Base-by-base conservation (phyloP, 2,888 invertebrate genomes). In the Tolmerus cingulatus region DNA sequence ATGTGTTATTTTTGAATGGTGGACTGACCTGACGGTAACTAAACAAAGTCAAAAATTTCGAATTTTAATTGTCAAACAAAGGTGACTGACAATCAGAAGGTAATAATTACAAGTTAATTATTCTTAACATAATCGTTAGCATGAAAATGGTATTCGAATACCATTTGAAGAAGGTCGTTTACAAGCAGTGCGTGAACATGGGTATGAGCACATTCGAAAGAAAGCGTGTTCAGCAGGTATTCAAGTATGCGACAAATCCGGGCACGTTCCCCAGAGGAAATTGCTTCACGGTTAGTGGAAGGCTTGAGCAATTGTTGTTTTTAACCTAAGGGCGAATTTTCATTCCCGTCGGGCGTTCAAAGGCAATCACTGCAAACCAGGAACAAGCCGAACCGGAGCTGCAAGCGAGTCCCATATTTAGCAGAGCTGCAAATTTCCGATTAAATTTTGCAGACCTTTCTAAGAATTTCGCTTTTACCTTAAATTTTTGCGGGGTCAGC, bases 401-500 rank as follows among this genome's bases (percentile, higher is more conserved):
- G 27, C 19, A 19, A 23, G 1, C 23, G 3, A 66, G 66, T 3
- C 23, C 66, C 66, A 66, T 66, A 66, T 66, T 23, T 12, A 23
- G 66, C 12, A 66, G 66, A 27, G 66, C 51, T 7, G 51, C 51
- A 51, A n/a, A 51, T 51, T 51, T 51, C n/a, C 51, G 51, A 19
- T 66, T 14, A 66, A 23, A 66, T 12, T 66, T 66, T 66, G 66
- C 23, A 9, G 23, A 2, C 66, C 66, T 66, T 66, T 27, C 23
- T 40, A 43, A 78, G 40, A n/a, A 40, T 78, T 78, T 78, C 78
- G 78, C 43, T 78, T 43, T 78, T 78, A 78, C 40, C 43, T 23
- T 19, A 43, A 77, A 77, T 37, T 23, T 37, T 34, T 34, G 37
- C n/a, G 27, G 27, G 12, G 27, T 66, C 66, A 66, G 23, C 66